Evolutionary conservation across 2,888 invertebrate species (phyloP), one percentile per base, ranked within the genome.

Genomic region (Xiphydria camelus): DNA sequence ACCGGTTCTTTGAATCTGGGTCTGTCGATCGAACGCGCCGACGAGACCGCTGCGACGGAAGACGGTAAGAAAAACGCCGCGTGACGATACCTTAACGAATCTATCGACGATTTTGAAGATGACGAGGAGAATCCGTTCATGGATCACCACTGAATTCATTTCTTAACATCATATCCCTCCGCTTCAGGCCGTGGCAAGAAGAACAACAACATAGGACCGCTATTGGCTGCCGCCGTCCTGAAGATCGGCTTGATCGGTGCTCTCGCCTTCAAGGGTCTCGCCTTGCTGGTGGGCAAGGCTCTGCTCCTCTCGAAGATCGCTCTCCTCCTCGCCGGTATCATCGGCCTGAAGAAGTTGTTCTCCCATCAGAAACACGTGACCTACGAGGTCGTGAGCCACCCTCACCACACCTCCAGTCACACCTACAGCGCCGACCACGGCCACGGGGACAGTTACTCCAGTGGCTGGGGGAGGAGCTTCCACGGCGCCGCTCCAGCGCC

Each of bases 231-330:
- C 9, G 87, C 86, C 29, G 87, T 87, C 4, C 81, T 91, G 77
- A 92, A 92, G 75, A 83, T 89, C 45, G 91, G 89, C 66, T 80
- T 91, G 37, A 82, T 91, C 18, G 91, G 88, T 40, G 89, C 89
- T 33, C 68, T 92, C 38, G 85, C 90, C 20, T 87, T 91, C 75
- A 91, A 91, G 67, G 90, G 86, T 12, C 77, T 92, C 3, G 87
- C 88, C 10, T 79, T 91, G 4, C 82, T 91, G 56, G 91, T 91
- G 21, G 91, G 91, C 64, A 91, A 92, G 78, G 91, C 91, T 18
- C 80, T 92, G 3, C 82, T 92, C 29, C 85, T 91, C 51, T 89
- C 89, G 59, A 92, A 92, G 81, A 85, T 91, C 40, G 91, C 91
- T 2, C 79, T 92, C 6, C 81, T 91, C 3, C 76, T 91, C 42